These are phyloP conservation scores for Cercopithecus mona DNA, from an alignment of 2,113 vertebrate genomes.

Conservation along the genomic window DNA sequence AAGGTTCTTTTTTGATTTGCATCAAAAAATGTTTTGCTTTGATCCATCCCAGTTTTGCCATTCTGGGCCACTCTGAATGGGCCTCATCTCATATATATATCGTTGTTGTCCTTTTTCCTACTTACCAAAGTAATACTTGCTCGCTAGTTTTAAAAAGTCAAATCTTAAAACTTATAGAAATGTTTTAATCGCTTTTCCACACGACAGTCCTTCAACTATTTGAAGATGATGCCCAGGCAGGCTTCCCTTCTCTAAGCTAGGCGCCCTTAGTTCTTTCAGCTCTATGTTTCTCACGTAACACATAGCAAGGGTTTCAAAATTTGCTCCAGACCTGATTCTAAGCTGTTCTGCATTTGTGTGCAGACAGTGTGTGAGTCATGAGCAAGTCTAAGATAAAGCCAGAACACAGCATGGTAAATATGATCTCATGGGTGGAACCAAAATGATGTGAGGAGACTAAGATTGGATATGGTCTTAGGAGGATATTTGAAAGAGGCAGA, in stretches of 20 bases:
- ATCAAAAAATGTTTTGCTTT: not conserved
- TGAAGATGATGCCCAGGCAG: not conserved
- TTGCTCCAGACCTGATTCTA: not conserved
- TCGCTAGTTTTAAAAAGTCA: not conserved
- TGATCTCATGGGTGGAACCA: constrained; percentile 26
- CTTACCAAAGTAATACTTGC: not conserved
- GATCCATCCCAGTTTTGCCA: not conserved
- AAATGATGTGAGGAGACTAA: not conserved
- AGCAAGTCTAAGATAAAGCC: not conserved
- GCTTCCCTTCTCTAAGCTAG: not conserved
- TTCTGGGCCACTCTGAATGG: not conserved
- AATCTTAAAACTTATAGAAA: not conserved
- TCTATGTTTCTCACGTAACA: not conserved
- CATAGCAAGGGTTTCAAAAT: not conserved
- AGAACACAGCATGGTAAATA: not conserved
- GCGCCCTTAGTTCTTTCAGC: not conserved
- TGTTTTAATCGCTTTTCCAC: not conserved
- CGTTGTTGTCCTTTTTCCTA: not conserved
- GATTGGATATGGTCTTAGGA: not conserved
- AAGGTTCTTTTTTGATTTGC: not conserved
- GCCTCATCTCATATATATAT: not conserved
- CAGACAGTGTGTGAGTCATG: not conserved
- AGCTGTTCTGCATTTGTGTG: not conserved
- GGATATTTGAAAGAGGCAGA: not conserved
- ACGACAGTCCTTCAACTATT: not conserved